Percentiles rank a stretch among this genome's conserved stretches.
Conservation (phyloP, 2,888 invertebrate genomes). For the Dynastes maya region DNA sequence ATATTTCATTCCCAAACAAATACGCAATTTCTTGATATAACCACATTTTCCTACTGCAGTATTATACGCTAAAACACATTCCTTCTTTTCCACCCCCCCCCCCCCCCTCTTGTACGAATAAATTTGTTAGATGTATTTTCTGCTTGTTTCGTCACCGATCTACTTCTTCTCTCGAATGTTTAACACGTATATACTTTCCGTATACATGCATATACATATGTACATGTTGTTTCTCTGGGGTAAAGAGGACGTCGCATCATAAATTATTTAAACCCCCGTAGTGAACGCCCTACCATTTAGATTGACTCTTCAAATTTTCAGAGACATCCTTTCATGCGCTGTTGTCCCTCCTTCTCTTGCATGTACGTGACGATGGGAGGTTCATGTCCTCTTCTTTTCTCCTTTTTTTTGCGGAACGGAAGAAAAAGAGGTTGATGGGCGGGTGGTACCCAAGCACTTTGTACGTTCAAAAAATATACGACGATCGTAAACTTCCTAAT, state of each 20-base stretch:
- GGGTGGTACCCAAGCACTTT: not conserved
- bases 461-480: conserved; percentile 32
- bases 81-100: no score
- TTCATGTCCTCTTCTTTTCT: not conserved
- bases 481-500: conserved; percentile 36
- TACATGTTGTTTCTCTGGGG: conserved; percentile 31
- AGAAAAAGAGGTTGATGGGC: not conserved
- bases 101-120: not conserved
- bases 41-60: no score
- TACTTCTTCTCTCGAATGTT: conserved; percentile 8
- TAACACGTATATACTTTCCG: not conserved
- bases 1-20: no score
- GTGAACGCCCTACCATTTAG: conserved; percentile 44
- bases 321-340: conserved; percentile 37
- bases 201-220: not conserved
- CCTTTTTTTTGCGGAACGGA: not conserved
- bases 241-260: conserved; percentile 22
- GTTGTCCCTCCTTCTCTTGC: not conserved
- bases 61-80: no score
- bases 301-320: conserved; percentile 46
- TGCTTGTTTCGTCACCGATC: conserved; percentile 10
- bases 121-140: conserved; percentile 16
- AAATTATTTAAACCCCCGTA: conserved; percentile 42
- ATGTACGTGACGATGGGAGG: not conserved
- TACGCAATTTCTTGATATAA: no score